A percentile compares a stretch with the other conserved stretches of the same genome.
These are phyloP conservation scores for Oncorhynchus nerka DNA, from an alignment of 2,113 vertebrate genomes.

Conservation along the genomic window DNA sequence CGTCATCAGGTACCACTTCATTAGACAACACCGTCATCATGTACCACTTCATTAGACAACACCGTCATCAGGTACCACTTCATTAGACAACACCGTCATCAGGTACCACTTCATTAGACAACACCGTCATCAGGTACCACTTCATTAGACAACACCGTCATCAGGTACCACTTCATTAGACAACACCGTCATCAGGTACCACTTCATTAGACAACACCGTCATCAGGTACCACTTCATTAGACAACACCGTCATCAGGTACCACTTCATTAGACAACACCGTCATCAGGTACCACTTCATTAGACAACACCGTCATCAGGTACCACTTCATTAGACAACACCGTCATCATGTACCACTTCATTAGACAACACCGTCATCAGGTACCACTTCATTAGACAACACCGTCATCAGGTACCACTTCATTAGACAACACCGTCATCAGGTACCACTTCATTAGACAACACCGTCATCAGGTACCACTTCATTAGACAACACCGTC, in stretches of 20 bases:
- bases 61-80: too few relatives aligned
- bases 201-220: neutral
- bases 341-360: too few relatives aligned
- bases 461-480: neutral
- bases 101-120: too few relatives aligned
- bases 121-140: constrained; percentile 67
- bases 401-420: constrained; percentile 68
- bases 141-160: neutral
- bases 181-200: neutral
- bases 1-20: neutral
- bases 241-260: neutral
- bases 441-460: too few relatives aligned
- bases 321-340: neutral
- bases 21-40: neutral
- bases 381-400: too few relatives aligned
- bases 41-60: neutral
- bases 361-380: neutral
- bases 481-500: neutral
- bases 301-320: constrained; percentile 67
- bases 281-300: neutral
- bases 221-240: neutral
- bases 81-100: too few relatives aligned
- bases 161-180: too few relatives aligned
- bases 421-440: neutral
- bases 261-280: neutral